Conservation (phyloP, 2,797 vertebrate genomes). For the Pangasius mekongensis region DNA sequence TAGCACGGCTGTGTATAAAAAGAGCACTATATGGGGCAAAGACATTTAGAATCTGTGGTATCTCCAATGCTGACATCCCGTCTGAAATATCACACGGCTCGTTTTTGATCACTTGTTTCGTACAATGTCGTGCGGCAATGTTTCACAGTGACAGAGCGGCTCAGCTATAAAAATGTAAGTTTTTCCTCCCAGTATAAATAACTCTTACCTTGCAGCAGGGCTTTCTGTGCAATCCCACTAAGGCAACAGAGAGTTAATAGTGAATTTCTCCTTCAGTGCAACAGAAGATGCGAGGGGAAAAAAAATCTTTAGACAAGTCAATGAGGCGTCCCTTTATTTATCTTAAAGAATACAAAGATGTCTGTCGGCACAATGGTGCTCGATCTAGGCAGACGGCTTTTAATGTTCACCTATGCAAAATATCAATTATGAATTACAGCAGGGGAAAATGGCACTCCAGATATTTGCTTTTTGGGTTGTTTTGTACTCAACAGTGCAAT, state of each 20-base stretch:
- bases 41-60: constrained; percentile 58
- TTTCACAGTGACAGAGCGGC: constrained; percentile 36
- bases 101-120: constrained; percentile 41
- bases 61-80: constrained; percentile 37
- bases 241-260: constrained; percentile 38
- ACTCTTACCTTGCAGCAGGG: constrained; percentile 39
- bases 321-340: constrained; percentile 59
- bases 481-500: constrained; percentile 11
- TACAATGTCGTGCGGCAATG: constrained; percentile 30
- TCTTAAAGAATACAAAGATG: constrained; percentile 56
- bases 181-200: constrained; percentile 53
- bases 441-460: constrained; percentile 48
- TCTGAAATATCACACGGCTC: constrained; percentile 40
- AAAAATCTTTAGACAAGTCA: constrained; percentile 65
- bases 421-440: constrained; percentile 58
- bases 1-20: constrained; percentile 66
- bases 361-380: constrained; percentile 56
- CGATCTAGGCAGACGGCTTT: constrained; percentile 57
- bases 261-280: constrained; percentile 45
- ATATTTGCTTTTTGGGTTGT: constrained; percentile 50
- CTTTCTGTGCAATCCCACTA: constrained; percentile 35
- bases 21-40: constrained; percentile 60
- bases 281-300: constrained; percentile 44
- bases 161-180: constrained; percentile 51
- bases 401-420: constrained; percentile 64